Evolutionary conservation across 2,797 vertebrate genomes (phyloP).

Genomic region (Neosilurus mollespiculum): DNA sequence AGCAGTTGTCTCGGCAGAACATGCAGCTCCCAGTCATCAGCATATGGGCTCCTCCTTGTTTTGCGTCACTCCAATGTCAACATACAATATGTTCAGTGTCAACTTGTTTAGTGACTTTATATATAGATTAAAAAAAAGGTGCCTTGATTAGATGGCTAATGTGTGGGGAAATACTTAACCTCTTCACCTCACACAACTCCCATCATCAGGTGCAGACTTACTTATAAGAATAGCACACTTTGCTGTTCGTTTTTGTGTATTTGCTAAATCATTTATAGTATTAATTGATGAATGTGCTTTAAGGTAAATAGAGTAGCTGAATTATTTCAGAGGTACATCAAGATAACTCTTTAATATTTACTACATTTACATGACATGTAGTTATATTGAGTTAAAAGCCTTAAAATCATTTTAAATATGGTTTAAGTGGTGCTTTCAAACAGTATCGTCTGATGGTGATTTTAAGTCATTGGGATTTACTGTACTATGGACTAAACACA

Average conservation of each 20-base stretch:
- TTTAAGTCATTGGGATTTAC: not conserved
- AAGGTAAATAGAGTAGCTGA: not conserved
- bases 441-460: not conserved
- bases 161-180: not conserved
- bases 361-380: not conserved
- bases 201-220: not conserved
- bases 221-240: not conserved
- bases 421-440: not conserved
- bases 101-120: not conserved
- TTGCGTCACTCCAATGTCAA: constrained; percentile 52
- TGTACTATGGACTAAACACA: constrained; percentile 9
- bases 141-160: not conserved
- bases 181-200: not conserved
- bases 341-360: not conserved
- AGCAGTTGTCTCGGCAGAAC: constrained; percentile 56
- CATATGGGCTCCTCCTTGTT: constrained; percentile 64
- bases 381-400: not conserved
- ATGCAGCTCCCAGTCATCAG: constrained; percentile 64
- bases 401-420: not conserved
- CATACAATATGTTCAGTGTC: not conserved
- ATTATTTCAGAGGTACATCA: not conserved
- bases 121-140: not conserved
- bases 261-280: not conserved
- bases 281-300: not conserved
- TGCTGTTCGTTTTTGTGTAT: not conserved